Conservation (phyloP, 2,888 invertebrate species). For the Biston betularia region DNA sequence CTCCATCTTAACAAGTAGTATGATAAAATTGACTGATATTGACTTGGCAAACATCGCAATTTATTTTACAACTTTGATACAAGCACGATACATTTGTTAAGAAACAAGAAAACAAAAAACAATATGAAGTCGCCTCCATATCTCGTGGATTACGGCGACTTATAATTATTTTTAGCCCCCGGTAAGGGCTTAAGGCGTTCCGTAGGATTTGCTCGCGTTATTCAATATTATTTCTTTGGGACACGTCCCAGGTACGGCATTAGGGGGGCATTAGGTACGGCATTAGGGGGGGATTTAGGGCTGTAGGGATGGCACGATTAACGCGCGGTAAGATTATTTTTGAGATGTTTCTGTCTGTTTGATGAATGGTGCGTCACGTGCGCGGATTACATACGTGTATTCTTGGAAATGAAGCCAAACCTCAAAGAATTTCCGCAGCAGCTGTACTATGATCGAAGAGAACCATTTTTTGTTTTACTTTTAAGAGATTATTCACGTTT, state of each 20-base stretch:
- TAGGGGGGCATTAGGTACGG: conserved; percentile 57
- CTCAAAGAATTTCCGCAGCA: neutral
- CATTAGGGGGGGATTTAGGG: conserved; percentile 58
- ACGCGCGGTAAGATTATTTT: conserved; percentile 34
- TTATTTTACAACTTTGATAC: neutral
- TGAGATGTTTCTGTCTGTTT: conserved; percentile 47
- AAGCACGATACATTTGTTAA: neutral
- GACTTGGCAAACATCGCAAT: too few species aligned
- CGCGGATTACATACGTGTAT: conserved; percentile 13
- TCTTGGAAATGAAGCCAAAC: conserved; percentile 1
- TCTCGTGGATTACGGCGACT: conserved; percentile 63
- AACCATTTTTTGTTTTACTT: too few species aligned
- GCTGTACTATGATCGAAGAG: neutral
- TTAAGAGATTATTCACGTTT: too few species aligned
- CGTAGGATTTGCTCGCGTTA: conserved; percentile 80
- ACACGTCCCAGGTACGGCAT: conserved; percentile 68
- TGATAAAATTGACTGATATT: too few species aligned
- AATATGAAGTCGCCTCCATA: conserved; percentile 59
- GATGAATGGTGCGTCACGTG: conserved; percentile 29
- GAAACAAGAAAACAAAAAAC: conserved; percentile 54
- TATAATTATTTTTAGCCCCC: conserved; percentile 74
- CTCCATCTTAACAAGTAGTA: neutral
- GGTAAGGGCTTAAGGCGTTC: conserved; percentile 77
- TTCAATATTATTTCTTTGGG: conserved; percentile 82
- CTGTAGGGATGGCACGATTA: conserved; percentile 45